A percentile compares a stretch with the other conserved stretches of the same genome.
Evolutionary conservation across 2,113 vertebrate genomes (phyloP).

Genomic region (Aplodontia rufa): DNA sequence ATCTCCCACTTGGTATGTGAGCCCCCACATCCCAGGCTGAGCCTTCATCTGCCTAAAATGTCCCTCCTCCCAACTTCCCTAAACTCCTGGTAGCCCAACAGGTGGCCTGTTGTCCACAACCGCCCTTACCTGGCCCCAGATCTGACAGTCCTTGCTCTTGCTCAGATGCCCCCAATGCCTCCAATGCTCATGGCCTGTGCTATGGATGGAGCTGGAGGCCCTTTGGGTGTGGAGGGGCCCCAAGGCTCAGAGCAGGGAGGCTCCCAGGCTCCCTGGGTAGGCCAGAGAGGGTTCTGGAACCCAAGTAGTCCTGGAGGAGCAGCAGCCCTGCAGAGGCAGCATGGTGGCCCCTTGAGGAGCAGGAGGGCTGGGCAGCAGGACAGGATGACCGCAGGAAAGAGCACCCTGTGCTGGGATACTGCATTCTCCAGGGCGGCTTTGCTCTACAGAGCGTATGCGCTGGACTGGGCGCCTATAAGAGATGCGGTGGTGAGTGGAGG

Average conservation of each 20-base stretch:
- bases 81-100: neutral
- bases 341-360: fast-evolving
- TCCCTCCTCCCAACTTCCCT: neutral
- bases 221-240: no score
- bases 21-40: no score
- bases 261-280: neutral
- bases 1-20: neutral
- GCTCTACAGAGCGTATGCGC: neutral
- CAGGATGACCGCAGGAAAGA: no score
- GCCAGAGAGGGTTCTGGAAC: neutral
- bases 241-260: no score
- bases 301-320: fast-evolving
- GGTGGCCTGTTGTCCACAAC: neutral
- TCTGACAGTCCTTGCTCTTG: fast-evolving
- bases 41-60: neutral
- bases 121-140: neutral
- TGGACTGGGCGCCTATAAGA: no score
- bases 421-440: no score
- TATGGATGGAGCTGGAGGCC: no score
- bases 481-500: no score
- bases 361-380: no score
- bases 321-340: neutral
- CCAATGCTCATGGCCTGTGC: no score
- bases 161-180: no score
- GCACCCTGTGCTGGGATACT: no score